Evolutionary conservation across 2,797 vertebrate species (phyloP), one percentile per base, ranked within the genome.

Genomic region (Mormyrus proboscirostris): DNA sequence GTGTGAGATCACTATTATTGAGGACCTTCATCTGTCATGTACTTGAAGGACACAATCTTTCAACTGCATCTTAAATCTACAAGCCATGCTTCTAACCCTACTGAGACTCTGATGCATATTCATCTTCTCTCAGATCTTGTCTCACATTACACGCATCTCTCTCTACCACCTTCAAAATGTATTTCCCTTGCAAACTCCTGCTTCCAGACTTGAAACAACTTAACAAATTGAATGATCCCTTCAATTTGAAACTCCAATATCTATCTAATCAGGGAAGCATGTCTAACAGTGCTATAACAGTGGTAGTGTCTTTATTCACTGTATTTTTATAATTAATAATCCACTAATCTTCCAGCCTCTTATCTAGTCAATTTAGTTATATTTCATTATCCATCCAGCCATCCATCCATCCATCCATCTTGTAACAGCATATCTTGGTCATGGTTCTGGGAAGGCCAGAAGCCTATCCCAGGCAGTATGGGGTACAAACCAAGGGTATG

Each of bases 61-160:
- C 47, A 53, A 33, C 19, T 86, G 50, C 51, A 53, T 53, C 49
- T 4, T 51, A 86, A 53, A 51, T 51, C 84, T 49, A 86, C 22
- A 51, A 55, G n/a, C 41, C 41, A 44, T 82, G 41, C 9, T 16
- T 82, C 76, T n/a, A 47, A 82, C 41, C 22, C 76, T 82, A 16
- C 41, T 82, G 76, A 47, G 76, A 82, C 38, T 51, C 50, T 51
- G 84, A 53, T 86, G n/a, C 83, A 51, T 53, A 86, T 86, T 86
- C 16, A 86, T 53, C 83, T 25, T 33, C 47, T 86, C n/a, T 50
- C 25, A 84, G 41, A 86, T 50, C 47, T 86, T 25, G 8, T 53
- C 19, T 50, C 47, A 33, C 44, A 51, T 51, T 29, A 85, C 44
- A 50, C 0, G 9, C 10, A 85, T 53, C 49, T 85, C n/a, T 85